Evolutionary conservation across 1,140 invertebrate genomes (phyloP), one percentile per base, ranked within the genome.

Genomic region (Amyelois transitella): DNA sequence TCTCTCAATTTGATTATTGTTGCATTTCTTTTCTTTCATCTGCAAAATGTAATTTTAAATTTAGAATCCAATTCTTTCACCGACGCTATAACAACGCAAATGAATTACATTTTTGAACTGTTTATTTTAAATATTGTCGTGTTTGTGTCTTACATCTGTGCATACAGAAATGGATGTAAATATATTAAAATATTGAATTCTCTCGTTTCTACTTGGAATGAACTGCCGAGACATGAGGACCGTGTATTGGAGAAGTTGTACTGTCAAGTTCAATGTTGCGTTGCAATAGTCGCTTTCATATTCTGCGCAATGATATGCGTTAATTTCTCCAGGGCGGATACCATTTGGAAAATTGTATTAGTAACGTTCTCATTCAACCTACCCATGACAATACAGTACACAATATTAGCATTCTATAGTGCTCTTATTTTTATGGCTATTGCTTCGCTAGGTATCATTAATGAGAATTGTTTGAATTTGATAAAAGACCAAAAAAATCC

Each of bases 41-140:
- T 78, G 18, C 57, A 58, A 19, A 48, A 75, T 10, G 60, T 84
- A 2, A 52, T 77, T 20, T 50, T 56, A 4, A 51, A 58, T 8
- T 60, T 55, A n/a, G 72, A 74, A 21, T 56, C 57, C 32, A 59
- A 49, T 38, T 52, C 63, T 14, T 66, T 79, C 53, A 81, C 64
- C 12, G 58, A 72, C 38, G 68, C 57, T 6, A 22, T 76, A 1
- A 51, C 76, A 58, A 77, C 75, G 6, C 60, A 81, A 67, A 60
- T 78, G 18, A 86, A 86, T 58, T 86, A 82, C 44, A 60, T 77
- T 3, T 14, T 77, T 1, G 81, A 86, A 56, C 20, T 84, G 3
- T 22, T 67, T 10, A 51, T 18, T 18, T 55, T 79, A 6, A 19
- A 68, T 1, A 18, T 69, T 1, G 72, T 77, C 18, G 72, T 65